Base-by-base conservation (phyloP, 2,888 invertebrate species). In the Drepana falcataria region DNA sequence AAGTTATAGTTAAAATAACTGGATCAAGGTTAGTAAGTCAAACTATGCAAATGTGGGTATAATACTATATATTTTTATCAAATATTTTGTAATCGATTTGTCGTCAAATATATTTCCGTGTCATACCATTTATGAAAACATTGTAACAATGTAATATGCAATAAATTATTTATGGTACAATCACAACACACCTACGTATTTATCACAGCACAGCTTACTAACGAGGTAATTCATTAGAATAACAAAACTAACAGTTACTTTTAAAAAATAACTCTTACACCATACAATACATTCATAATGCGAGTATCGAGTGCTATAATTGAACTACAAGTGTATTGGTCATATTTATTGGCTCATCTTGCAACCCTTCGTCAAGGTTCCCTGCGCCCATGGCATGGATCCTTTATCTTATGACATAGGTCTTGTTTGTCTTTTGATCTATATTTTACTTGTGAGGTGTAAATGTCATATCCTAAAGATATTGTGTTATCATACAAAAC, bases 401-500 rank as follows among this genome's bases (percentile, higher is more conserved):
- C 44, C 9, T 44, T 44, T 3, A 44, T 44, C 44, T 3, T 3
- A 44, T 3, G 44, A 9, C 44, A 44, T 9, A 9, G 44, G 44
- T 6, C 3, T 44, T 44, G 44, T 9, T 6, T 6, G 9, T 2
- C 9, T 9, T 44, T 44, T 9, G 44, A 44, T 9, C 44, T 90
- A 76, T 96, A 93, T 81, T 95, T 96, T 0, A 97, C 95, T 80
- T 96, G 94, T 3, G 97, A 97, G 9, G 96, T 95, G 73, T 96
- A 97, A 52, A 97, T 91, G 82, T 98, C 97, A 82, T 96, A 98
- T 0, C 96, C 96, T 76, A 98, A 91, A 37, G 97, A 97, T 77
- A 98, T 94, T 0, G 94, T 93, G 77, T 96, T 98, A 77, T 97
- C 97, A 83, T 97, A 99, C 35, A 98, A 89, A 41, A 99, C 96